Percentiles rank a stretch among this genome's conserved stretches.
Conservation (phyloP, 2,888 invertebrate species). For the Troides aeacus region DNA sequence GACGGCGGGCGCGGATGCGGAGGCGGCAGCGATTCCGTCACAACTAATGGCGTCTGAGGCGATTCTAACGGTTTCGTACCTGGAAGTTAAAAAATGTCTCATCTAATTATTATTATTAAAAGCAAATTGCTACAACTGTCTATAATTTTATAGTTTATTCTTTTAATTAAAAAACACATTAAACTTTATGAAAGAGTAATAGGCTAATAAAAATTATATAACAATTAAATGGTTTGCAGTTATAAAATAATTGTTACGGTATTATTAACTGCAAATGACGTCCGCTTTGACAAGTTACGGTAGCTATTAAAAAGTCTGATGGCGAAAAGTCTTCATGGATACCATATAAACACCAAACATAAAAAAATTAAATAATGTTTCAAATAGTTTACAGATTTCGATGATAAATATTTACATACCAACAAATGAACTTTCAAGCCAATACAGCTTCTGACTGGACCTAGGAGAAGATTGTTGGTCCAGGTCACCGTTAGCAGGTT, state of each 20-base stretch:
- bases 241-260: neutral
- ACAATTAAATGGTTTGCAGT: too few species aligned
- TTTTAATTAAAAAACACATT: too few species aligned
- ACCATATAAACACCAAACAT: neutral
- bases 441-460: conserved; percentile 87
- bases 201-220: too few species aligned
- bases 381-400: too few species aligned
- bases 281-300: neutral
- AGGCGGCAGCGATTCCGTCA: conserved; percentile 70
- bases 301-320: neutral
- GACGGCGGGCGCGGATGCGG: conserved; percentile 74
- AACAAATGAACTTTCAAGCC: conserved; percentile 94
- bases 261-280: neutral
- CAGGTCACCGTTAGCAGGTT: conserved; percentile 80
- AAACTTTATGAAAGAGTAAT: too few species aligned
- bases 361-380: too few species aligned
- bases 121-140: too few species aligned
- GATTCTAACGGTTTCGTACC: conserved; percentile 90
- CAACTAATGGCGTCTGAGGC: conserved; percentile 88
- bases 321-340: too few species aligned
- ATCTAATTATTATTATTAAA: too few species aligned
- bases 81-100: conserved; percentile 36
- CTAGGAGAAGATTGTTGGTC: conserved; percentile 78
- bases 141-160: too few species aligned
- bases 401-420: conserved; percentile 47